Evolutionary conservation across 2,797 vertebrate species (phyloP), one percentile per base, ranked within the genome.

Genomic region (Platalea minor): DNA sequence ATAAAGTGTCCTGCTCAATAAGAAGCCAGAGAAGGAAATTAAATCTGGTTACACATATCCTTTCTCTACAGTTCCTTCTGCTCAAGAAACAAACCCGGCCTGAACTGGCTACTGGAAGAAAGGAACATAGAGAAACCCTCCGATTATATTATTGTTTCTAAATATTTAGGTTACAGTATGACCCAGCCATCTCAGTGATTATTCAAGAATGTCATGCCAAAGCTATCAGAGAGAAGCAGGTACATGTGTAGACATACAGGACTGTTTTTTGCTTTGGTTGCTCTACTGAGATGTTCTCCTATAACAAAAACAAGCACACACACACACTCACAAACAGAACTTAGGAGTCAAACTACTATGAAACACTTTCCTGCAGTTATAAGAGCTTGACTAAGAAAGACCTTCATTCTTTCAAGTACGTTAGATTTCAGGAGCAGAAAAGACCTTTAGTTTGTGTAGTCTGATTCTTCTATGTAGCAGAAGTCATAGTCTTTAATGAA

Each of bases 381-480:
- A 90, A 86, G 18, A 86, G 9, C 51, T 87, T 74, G 77, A 82
- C 48, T 85, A 60, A 85, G 53, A 83, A 60, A 85, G 53, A 83
- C 64, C 83, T 85, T 96, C 37, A 75, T 72, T 89, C 64, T 91
- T 96, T 95, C 78, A 93, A 91, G 41, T 93, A 50, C 59, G 41
- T 76, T 82, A 60, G n/a, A 43, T 74, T 93, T 87, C 84, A 91
- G 64, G 24, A 88, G 26, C 72, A 91, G 81, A 91, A 91, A 82
- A 85, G 33, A 87, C 19, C n/a, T 72, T 90, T 68, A 73, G 14
- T 69, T 82, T 89, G 45, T 61, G 43, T 81, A 76, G 29, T 59
- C 50, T 85, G 59, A 17, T 56, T 63, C 51, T 92, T 75, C 68
- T 61, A 59, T 24, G 11, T 4, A 68, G 57, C 41, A 72, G 56